These are phyloP conservation scores for Coecobrya sp. DNA, from an alignment of 2,888 invertebrate species.

Conservation along the genomic window DNA sequence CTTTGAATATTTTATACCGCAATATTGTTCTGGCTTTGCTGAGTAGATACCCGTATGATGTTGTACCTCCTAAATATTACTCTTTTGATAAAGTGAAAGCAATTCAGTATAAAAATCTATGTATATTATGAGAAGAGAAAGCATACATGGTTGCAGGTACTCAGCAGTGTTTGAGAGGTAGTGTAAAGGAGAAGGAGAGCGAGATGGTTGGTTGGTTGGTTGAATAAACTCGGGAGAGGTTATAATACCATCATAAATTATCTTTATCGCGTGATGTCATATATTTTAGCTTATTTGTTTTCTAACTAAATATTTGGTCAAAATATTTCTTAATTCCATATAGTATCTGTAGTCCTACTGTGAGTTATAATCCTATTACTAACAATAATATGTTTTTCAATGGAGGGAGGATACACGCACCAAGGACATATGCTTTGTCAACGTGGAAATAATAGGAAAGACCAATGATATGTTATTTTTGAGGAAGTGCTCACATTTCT, in stretches of 20 bases:
- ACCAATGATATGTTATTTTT: neutral
- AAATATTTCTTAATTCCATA: constrained; percentile 32
- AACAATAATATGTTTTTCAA: neutral
- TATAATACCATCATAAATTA: constrained; percentile 48
- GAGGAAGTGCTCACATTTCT: neutral
- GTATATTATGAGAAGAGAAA: neutral
- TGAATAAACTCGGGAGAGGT: neutral
- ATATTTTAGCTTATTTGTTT: constrained; percentile 51
- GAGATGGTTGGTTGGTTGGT: neutral
- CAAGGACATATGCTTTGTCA: constrained; percentile 16
- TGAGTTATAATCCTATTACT: constrained; percentile 34
- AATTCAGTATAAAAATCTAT: neutral
- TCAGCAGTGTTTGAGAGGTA: neutral
- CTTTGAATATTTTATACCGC: neutral
- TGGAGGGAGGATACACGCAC: neutral
- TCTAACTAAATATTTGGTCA: constrained; percentile 38
- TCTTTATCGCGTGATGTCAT: constrained; percentile 33
- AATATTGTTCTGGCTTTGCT: neutral
- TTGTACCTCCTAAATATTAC: neutral
- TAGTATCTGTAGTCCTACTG: neutral
- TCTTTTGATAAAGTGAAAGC: neutral
- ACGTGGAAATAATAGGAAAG: neutral
- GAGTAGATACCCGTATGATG: neutral
- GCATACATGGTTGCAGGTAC: neutral
- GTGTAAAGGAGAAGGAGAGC: neutral